Evolutionary conservation across 2,888 invertebrate species (phyloP).

Genomic region (Diadegma fenestrale): DNA sequence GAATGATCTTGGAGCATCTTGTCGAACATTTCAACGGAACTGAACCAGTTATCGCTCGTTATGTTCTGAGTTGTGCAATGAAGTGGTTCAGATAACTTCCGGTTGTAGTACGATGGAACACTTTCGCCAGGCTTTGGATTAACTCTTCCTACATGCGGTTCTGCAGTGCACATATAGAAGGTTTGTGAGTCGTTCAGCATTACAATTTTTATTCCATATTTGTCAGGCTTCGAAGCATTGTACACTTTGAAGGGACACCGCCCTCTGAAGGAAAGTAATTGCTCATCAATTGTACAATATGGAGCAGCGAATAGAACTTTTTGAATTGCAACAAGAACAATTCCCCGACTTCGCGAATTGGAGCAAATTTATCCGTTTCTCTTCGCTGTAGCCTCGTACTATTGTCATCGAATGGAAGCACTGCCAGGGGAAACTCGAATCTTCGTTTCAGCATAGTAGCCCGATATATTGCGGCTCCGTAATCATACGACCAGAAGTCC

Average conservation of each 20-base stretch:
- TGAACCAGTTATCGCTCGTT: constrained; percentile 72
- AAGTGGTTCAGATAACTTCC: constrained; percentile 42
- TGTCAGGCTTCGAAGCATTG: constrained; percentile 72
- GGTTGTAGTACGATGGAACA: not conserved
- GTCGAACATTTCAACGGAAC: constrained; percentile 60
- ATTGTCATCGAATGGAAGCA: constrained; percentile 69
- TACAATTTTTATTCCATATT: constrained; percentile 71
- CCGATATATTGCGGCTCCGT: constrained; percentile 28
- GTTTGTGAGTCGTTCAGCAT: constrained; percentile 14
- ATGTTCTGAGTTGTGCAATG: constrained; percentile 61
- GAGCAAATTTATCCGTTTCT: constrained; percentile 27
- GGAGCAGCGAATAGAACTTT: constrained; percentile 48
- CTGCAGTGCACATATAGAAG: not conserved
- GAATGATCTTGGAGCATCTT: constrained; percentile 62
- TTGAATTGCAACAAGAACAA: not conserved
- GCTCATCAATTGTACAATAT: constrained; percentile 73
- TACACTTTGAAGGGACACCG: constrained; percentile 47
- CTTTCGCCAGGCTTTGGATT: not conserved
- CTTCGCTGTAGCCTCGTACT: constrained; percentile 62
- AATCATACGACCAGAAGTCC: not conserved
- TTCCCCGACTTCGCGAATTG: not conserved
- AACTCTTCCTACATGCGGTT: not conserved
- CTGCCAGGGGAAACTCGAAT: constrained; percentile 60
- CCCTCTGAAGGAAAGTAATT: constrained; percentile 72
- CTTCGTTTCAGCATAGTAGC: constrained; percentile 63